These are phyloP conservation scores for Agonopterix arenella DNA, from an alignment of 2,888 invertebrate species.

Conservation along the genomic window DNA sequence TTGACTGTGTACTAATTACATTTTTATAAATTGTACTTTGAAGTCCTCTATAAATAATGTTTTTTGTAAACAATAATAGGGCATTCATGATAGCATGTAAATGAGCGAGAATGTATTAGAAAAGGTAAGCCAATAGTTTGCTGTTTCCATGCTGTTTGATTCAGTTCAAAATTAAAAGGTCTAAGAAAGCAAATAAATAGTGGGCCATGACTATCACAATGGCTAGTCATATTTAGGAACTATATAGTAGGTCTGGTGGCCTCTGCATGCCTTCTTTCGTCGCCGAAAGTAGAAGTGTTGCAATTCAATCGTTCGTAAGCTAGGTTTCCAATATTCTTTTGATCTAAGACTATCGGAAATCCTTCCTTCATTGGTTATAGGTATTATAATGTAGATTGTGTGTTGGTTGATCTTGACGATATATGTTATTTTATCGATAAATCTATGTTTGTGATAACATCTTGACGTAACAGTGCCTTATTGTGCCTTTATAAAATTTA, in stretches of 20 bases:
- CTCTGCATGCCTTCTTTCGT: constrained; percentile 61
- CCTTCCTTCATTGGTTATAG: constrained; percentile 31
- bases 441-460: constrained; percentile 71
- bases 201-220: constrained; percentile 36
- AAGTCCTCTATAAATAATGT: constrained; percentile 4
- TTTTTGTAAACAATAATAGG: constrained; percentile 7
- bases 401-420: constrained; percentile 25
- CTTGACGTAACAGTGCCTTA: constrained; percentile 72
- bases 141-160: constrained; percentile 8
- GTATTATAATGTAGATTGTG: constrained; percentile 24
- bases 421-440: constrained; percentile 28
- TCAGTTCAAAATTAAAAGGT: constrained; percentile 15
- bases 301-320: constrained; percentile 35
- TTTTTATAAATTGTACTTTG: constrained; percentile 1
- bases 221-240: constrained; percentile 39
- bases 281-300: constrained; percentile 54
- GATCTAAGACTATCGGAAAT: constrained; percentile 59
- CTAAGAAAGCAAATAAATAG: constrained; percentile 22
- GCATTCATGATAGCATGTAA: constrained; percentile 13
- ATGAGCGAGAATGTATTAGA: not conserved
- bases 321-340: constrained; percentile 61
- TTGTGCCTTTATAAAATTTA: constrained; percentile 68
- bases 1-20: constrained; percentile 3
- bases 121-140: not conserved
- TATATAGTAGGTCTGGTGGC: constrained; percentile 15